phyloP scores from a whole-genome alignment of 2,797 vertebrate species.

The Hoplostethus atlanticus region DNA sequence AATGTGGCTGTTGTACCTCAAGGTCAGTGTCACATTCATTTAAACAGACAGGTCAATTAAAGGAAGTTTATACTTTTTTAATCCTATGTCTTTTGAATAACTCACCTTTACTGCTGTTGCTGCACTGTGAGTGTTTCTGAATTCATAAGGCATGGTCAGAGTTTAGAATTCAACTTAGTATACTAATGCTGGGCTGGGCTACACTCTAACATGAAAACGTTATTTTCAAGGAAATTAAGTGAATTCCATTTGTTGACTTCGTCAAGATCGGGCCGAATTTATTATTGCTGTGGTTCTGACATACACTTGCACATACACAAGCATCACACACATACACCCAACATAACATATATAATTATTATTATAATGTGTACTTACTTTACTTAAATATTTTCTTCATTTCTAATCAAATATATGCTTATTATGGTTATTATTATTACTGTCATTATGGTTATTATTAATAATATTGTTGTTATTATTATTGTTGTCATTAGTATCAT shows the following conservation, averaged over 20 bases:
- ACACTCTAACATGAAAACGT: not conserved
- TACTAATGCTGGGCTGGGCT: not conserved
- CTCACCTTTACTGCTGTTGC: conserved; percentile 20
- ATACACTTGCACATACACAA: no score
- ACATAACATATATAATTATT: no score
- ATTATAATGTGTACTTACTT: no score
- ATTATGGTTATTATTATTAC: no score
- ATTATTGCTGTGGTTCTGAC: no score
- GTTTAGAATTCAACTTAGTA: not conserved
- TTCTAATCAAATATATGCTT: no score
- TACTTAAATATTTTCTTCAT: no score
- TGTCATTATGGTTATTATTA: no score
- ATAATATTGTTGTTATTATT: no score
- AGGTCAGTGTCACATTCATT: conserved; percentile 12
- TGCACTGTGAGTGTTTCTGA: not conserved
- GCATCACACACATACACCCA: no score
- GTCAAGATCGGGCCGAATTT: no score
- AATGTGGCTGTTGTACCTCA: not conserved
- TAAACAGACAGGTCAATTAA: conserved; percentile 49
- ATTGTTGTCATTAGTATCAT: no score
- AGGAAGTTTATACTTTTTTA: conserved; percentile 54
- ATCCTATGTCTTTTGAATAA: conserved; percentile 51
- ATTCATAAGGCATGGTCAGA: not conserved
- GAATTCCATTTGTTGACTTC: conserved; percentile 27
- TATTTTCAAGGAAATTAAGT: conserved; percentile 50